Conservation (phyloP, 2,797 vertebrate species). For the Clarias fuscus region DNA sequence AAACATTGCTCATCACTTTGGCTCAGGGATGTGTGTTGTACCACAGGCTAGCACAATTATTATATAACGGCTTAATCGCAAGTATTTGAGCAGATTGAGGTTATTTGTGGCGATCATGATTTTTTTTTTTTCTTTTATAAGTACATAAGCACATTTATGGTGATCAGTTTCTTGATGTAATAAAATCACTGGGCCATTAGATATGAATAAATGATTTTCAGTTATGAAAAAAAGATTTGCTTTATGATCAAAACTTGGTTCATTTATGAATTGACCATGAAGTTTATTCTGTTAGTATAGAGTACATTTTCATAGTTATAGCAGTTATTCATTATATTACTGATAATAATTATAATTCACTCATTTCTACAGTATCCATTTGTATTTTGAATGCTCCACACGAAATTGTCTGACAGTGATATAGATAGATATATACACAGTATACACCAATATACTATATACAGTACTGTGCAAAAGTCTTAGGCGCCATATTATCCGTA, state of each 20-base stretch:
- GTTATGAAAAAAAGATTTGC: neutral
- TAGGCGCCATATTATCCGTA: too few relatives aligned
- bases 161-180: neutral
- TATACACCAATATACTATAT: too few relatives aligned
- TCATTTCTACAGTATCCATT: neutral
- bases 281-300: neutral
- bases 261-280: neutral
- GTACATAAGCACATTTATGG: neutral
- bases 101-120: neutral
- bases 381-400: neutral
- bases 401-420: neutral
- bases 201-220: neutral
- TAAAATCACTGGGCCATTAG: too few relatives aligned
- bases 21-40: neutral
- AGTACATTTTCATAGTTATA: neutral
- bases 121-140: neutral
- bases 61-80: neutral
- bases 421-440: too few relatives aligned
- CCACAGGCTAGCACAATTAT: too few relatives aligned
- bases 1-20: neutral
- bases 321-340: neutral
- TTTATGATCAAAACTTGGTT: neutral
- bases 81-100: neutral
- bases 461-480: too few relatives aligned
- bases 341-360: too few relatives aligned